Evolutionary conservation across 2,113 vertebrate genomes (phyloP).

Genomic region (Stegastes partitus): DNA sequence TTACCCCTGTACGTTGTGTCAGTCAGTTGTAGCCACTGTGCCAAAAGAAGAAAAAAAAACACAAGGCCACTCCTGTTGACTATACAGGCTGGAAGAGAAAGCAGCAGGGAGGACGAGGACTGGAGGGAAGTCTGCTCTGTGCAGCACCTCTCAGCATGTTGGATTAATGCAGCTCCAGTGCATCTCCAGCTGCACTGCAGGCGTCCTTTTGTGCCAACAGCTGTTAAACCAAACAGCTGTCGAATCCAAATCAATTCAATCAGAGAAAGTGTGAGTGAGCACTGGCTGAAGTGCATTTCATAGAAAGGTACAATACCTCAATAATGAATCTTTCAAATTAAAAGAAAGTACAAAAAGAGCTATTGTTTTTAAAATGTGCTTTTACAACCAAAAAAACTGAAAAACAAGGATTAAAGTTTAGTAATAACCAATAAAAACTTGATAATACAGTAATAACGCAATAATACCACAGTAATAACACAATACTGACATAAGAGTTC

Average conservation of each 20-base stretch:
- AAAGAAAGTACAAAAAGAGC: no score
- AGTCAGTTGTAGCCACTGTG: background rate
- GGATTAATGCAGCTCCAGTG: background rate
- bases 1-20: background rate
- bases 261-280: background rate
- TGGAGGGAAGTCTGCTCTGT: background rate
- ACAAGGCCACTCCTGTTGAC: background rate
- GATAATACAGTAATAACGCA: no score
- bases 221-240: background rate
- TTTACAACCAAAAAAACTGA: no score
- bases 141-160: background rate
- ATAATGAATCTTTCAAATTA: no score
- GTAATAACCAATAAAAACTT: no score
- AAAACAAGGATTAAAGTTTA: no score
- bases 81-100: background rate
- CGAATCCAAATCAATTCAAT: background rate
- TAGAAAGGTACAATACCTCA: no score
- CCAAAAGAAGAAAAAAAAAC: no score
- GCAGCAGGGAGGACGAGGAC: background rate
- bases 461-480: no score
- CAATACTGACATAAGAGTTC: no score
- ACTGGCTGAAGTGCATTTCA: no score
- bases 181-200: background rate
- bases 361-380: no score
- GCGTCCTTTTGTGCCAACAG: background rate